These are phyloP conservation scores for Ptycholaimellus sp. DNA, from an alignment of 2,888 invertebrate species.

Conservation along the genomic window DNA sequence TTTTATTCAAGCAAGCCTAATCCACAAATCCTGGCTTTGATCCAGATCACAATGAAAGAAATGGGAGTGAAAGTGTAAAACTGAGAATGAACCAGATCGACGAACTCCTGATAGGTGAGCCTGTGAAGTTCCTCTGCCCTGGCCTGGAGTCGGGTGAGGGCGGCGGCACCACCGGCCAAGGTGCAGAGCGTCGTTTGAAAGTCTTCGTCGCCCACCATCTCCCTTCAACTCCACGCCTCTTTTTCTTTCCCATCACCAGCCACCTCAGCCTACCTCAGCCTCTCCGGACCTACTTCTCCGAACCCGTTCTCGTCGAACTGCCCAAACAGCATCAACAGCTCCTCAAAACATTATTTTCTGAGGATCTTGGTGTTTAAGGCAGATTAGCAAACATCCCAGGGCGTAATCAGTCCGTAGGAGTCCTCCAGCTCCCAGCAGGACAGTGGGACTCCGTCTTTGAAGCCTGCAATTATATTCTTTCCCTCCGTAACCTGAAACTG, in stretches of 20 bases:
- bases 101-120: conserved; percentile 6
- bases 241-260: too few relatives aligned
- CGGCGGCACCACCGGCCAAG: too few relatives aligned
- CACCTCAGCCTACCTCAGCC: too few relatives aligned
- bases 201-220: too few relatives aligned
- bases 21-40: too few relatives aligned
- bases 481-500: too few relatives aligned
- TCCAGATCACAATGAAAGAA: too few relatives aligned
- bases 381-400: conserved; percentile 4
- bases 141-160: background rate
- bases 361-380: background rate
- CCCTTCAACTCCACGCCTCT: too few relatives aligned
- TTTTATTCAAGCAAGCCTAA: too few relatives aligned
- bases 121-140: background rate
- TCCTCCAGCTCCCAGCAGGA: conserved; percentile 3
- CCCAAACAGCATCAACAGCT: conserved; percentile 5
- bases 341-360: conserved; percentile 3
- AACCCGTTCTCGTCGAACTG: conserved; percentile 5
- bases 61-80: too few relatives aligned
- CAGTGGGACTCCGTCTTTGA: conserved; percentile 4
- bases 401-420: conserved; percentile 1
- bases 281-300: too few relatives aligned
- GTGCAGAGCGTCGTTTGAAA: too few relatives aligned
- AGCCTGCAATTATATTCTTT: conserved; percentile 1
- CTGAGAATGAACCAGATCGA: conserved; percentile 3